phyloP scores from a whole-genome alignment of 1,140 invertebrate genomes.

The Drosophila insularis region DNA sequence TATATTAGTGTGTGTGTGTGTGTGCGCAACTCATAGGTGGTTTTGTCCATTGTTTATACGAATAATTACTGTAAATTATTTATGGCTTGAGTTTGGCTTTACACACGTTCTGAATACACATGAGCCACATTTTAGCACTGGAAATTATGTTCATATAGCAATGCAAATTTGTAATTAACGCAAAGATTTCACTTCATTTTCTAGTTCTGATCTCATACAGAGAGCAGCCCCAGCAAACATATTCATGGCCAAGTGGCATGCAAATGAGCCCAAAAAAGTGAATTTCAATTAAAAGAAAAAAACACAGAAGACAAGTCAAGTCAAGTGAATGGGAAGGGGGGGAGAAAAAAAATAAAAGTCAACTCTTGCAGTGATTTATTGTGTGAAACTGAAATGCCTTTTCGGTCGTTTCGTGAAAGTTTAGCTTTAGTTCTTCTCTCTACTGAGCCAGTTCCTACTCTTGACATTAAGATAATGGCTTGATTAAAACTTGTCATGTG shows the following conservation, averaged over 20 bases:
- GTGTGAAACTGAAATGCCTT: slow-evolving; percentile 71
- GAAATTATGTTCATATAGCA: slow-evolving; percentile 41
- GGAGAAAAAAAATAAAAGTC: slow-evolving; percentile 47
- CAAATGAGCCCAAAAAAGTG: slow-evolving; percentile 50
- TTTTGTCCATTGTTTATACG: slow-evolving; percentile 36
- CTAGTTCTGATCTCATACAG: slow-evolving; percentile 26
- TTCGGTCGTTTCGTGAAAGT: slow-evolving; percentile 57
- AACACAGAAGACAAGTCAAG: slow-evolving; percentile 3
- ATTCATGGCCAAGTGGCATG: slow-evolving; percentile 64
- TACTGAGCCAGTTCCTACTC: slow-evolving; percentile 32
- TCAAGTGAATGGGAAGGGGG: neutral
- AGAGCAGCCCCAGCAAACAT: neutral
- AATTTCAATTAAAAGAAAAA: slow-evolving; percentile 64
- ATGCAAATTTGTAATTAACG: slow-evolving; percentile 48
- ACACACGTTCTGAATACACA: slow-evolving; percentile 60
- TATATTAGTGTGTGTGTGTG: no score
- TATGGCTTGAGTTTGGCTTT: slow-evolving; percentile 40
- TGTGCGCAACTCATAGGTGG: neutral
- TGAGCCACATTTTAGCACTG: slow-evolving; percentile 27
- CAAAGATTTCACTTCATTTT: slow-evolving; percentile 17
- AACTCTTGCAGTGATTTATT: slow-evolving; percentile 71
- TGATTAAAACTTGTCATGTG: slow-evolving; percentile 78
- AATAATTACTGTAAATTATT: slow-evolving; percentile 74
- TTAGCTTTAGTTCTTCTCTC: slow-evolving; percentile 30
- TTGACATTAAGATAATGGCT: slow-evolving; percentile 73